Evolutionary conservation across 2,113 vertebrate species (phyloP).

Genomic region (Cyprinodon brontotheroides): DNA sequence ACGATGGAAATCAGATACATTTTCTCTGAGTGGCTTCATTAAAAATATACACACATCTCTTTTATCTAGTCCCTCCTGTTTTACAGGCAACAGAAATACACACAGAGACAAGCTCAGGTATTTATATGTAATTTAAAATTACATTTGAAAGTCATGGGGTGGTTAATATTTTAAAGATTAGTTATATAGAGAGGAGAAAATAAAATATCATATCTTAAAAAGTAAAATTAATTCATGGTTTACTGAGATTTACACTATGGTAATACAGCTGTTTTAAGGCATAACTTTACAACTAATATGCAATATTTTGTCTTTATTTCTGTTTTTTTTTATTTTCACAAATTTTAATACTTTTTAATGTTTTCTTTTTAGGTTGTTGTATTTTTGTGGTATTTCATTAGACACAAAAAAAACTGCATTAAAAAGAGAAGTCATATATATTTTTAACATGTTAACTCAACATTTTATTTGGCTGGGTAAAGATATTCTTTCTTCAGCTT

Average conservation of each 20-base stretch:
- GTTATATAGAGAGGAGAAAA: background rate
- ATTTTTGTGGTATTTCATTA: no score
- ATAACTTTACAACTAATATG: background rate
- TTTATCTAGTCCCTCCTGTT: slow-evolving; percentile 22
- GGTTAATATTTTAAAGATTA: background rate
- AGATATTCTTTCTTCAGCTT: no score
- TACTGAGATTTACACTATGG: background rate
- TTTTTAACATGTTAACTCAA: no score
- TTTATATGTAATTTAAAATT: background rate
- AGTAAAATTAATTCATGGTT: background rate
- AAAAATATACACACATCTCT: slow-evolving; percentile 28
- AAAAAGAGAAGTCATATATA: no score
- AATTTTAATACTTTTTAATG: background rate
- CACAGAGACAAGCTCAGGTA: background rate
- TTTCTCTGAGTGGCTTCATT: slow-evolving; percentile 39
- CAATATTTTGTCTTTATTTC: background rate
- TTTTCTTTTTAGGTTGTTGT: no score
- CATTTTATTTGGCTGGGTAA: no score
- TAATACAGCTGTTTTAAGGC: background rate
- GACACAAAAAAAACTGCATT: no score
- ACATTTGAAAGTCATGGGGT: background rate
- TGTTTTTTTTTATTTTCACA: background rate
- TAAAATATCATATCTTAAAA: background rate
- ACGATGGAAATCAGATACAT: slow-evolving; percentile 73
- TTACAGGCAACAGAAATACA: slow-evolving; percentile 20